These are phyloP conservation scores for Hucho hucho DNA, from an alignment of 2,113 vertebrate species.

Conservation along the genomic window DNA sequence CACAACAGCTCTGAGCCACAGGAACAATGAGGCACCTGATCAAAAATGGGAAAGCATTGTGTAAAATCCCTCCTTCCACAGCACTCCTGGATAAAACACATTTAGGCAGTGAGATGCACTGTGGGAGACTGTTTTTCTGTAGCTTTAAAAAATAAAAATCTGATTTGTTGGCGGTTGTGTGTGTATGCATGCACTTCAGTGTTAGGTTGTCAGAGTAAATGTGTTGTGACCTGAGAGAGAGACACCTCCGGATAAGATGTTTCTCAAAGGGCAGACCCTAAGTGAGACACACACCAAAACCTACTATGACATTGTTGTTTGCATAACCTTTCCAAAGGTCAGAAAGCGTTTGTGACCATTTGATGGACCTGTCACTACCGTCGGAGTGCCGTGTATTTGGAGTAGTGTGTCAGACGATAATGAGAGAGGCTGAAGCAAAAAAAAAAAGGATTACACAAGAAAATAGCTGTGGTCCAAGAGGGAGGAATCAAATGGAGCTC, in stretches of 20 bases:
- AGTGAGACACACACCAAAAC: neutral
- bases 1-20: slow-evolving; percentile 22
- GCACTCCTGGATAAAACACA: slow-evolving; percentile 28
- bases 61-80: slow-evolving; percentile 15
- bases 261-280: no score
- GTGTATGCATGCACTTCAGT: neutral
- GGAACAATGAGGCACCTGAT: slow-evolving; percentile 27
- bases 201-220: neutral
- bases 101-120: slow-evolving; percentile 2
- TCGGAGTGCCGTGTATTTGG: no score
- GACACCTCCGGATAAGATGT: neutral
- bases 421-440: neutral
- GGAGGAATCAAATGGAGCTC: neutral
- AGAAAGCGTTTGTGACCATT: neutral
- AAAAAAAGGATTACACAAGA: neutral
- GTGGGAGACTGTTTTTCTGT: slow-evolving; percentile 6
- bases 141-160: slow-evolving; percentile 21
- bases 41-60: slow-evolving; percentile 31
- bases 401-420: neutral
- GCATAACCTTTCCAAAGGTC: no score
- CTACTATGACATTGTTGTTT: no score
- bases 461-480: neutral
- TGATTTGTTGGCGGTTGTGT: slow-evolving; percentile 1
- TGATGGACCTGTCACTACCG: neutral
- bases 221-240: neutral